Evolutionary conservation across 1,140 invertebrate species (phyloP).

Genomic region (Zaprionus davidi): DNA sequence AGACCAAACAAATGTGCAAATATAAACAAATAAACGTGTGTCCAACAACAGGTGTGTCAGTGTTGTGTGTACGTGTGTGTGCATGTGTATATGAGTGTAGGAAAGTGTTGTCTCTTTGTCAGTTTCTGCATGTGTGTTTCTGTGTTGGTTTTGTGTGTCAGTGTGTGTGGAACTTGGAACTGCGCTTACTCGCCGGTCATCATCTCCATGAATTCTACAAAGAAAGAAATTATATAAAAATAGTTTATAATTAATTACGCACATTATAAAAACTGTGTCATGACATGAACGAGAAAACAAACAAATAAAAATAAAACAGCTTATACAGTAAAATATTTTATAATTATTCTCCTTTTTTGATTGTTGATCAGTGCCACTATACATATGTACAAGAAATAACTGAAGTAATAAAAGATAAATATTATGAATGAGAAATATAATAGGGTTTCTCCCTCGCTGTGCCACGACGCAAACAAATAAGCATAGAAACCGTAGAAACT

Average conservation of each 20-base stretch:
- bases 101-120: constrained; percentile 21
- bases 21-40: constrained; percentile 68
- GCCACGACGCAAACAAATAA: neutral
- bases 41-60: constrained; percentile 64
- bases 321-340: neutral
- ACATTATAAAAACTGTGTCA: constrained; percentile 3
- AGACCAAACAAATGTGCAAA: constrained; percentile 74
- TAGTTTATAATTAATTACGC: constrained; percentile 28
- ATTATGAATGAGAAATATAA: constrained; percentile 2
- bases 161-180: constrained; percentile 36
- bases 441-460: neutral
- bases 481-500: neutral
- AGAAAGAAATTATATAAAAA: constrained; percentile 31
- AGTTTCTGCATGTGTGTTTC: constrained; percentile 9
- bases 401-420: neutral
- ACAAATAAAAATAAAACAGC: neutral
- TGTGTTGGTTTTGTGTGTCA: constrained; percentile 1
- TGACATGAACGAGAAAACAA: neutral
- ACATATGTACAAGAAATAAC: neutral
- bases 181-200: constrained; percentile 82
- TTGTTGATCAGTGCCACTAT: neutral
- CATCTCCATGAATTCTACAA: constrained; percentile 84
- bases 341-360: neutral
- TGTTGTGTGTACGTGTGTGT: constrained; percentile 29
- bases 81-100: constrained; percentile 5